Conservation (phyloP, 2,113 vertebrate species). For the Xenopus tropicalis region UCB_Xtro_10.0 CM004450.2:28118501-28119000, state of each 20-base stretch:
- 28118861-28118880: constrained; percentile 31
- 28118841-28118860: constrained; percentile 9
- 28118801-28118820: neutral
- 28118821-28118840: constrained; percentile 7
- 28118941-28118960: constrained; percentile 28
- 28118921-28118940: constrained; percentile 38
- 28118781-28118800: neutral
- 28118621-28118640: too few relatives aligned
- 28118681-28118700: too few relatives aligned
- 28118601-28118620: too few relatives aligned
- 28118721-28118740: too few relatives aligned
- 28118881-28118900: constrained; percentile 34
- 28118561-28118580: too few relatives aligned
- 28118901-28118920: constrained; percentile 27
- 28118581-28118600: too few relatives aligned
- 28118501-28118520: too few relatives aligned
- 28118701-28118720: too few relatives aligned
- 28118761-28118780: neutral
- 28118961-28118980: constrained; percentile 26
- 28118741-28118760: neutral
- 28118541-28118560: too few relatives aligned
- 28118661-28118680: too few relatives aligned
- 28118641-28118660: too few relatives aligned
- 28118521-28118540: too few relatives aligned
- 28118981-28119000: constrained; percentile 24